Evolutionary conservation across 92 coral and sea anemone genomes (phyloP).

Genomic region (Zoanthus sociatus): DNA sequence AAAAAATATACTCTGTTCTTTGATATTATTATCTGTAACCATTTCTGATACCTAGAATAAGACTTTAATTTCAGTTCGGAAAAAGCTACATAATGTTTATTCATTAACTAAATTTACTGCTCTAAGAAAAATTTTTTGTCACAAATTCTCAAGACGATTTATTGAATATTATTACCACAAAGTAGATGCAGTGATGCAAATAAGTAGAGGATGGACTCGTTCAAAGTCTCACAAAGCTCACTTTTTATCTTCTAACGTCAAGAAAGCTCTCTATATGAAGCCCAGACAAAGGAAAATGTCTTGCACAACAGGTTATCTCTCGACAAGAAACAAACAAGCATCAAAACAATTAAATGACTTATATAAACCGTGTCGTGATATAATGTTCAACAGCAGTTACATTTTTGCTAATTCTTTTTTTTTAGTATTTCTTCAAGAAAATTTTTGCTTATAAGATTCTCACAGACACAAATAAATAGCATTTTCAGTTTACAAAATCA

Average conservation of each 20-base stretch:
- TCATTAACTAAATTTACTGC: neutral
- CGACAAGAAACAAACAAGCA: slow-evolving; percentile 20
- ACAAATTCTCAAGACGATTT: neutral
- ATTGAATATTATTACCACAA: neutral
- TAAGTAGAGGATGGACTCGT: neutral
- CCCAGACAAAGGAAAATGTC: neutral
- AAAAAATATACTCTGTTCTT: neutral
- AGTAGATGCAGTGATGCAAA: neutral
- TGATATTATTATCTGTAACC: neutral
- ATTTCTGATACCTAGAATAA: neutral
- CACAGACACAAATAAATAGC: neutral
- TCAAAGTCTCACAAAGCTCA: neutral
- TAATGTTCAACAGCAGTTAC: neutral
- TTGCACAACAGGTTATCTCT: slow-evolving; percentile 19
- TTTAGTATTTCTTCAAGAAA: neutral
- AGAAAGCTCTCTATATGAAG: neutral
- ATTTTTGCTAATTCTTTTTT: neutral
- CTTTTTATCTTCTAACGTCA: neutral
- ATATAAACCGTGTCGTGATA: neutral
- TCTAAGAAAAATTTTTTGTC: neutral
- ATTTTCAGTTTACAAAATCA: neutral
- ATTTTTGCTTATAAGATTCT: neutral
- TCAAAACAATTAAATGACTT: slow-evolving; percentile 20
- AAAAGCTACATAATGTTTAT: neutral
- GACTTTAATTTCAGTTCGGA: neutral